Conservation (phyloP, 2,113 vertebrate species). For the Cyanoramphus novaezelandiae region DNA sequence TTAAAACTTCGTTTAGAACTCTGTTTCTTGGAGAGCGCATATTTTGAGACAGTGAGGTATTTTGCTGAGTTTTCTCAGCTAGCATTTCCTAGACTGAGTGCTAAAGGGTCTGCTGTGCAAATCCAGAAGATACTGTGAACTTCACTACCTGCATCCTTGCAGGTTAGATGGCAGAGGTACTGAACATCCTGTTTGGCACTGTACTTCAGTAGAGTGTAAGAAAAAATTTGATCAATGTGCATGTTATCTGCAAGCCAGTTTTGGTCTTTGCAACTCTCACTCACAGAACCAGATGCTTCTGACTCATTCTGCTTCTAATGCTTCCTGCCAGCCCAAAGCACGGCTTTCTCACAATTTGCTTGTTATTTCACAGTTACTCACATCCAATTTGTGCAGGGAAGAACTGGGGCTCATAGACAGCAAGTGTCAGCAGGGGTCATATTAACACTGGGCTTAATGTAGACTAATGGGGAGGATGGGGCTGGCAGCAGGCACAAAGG, state of each 20-base stretch:
- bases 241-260: background rate
- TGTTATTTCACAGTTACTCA: background rate
- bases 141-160: background rate
- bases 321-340: background rate
- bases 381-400: background rate
- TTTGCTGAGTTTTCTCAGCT: background rate
- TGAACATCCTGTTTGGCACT: background rate
- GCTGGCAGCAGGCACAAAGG: background rate
- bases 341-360: background rate
- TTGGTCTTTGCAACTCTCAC: background rate
- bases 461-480: background rate
- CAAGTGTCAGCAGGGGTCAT: background rate
- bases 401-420: background rate
- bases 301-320: background rate
- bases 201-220: background rate
- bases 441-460: background rate
- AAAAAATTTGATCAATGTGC: background rate
- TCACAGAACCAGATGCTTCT: background rate
- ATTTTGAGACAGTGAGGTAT: background rate
- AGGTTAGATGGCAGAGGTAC: background rate
- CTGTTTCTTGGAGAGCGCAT: background rate
- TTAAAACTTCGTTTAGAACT: background rate
- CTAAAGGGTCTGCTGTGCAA: background rate
- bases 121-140: background rate
- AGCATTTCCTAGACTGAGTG: background rate